Evolutionary conservation across 2,797 vertebrate genomes (phyloP).

Genomic region (Capromys pilorides): DNA sequence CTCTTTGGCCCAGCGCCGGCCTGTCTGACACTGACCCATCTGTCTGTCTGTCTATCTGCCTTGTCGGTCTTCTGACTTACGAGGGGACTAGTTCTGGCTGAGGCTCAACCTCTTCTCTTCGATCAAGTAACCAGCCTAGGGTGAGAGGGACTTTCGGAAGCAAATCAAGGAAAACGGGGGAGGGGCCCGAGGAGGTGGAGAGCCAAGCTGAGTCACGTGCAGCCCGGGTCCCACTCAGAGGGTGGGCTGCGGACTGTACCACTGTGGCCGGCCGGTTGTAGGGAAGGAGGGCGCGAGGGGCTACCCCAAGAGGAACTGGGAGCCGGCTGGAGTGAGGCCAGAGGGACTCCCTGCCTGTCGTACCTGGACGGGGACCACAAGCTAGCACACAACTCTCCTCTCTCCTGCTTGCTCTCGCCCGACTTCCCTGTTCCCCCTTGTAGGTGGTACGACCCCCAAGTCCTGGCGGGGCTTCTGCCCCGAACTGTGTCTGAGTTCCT

Average conservation of each 20-base stretch:
- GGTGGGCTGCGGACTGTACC: slow-evolving; percentile 81
- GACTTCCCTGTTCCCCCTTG: slow-evolving; percentile 40
- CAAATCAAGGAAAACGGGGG: slow-evolving; percentile 24
- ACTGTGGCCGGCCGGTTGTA: not conserved
- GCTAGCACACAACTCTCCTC: slow-evolving; percentile 28
- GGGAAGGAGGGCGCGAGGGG: not conserved
- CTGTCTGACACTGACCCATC: slow-evolving; percentile 79
- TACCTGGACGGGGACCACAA: slow-evolving; percentile 59
- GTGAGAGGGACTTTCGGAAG: not conserved
- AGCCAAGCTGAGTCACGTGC: slow-evolving; percentile 75
- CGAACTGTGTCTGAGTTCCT: slow-evolving; percentile 30
- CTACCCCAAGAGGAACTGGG: not conserved
- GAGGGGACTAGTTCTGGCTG: slow-evolving; percentile 24
- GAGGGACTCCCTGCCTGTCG: slow-evolving; percentile 51
- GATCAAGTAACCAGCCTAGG: slow-evolving; percentile 65
- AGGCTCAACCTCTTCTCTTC: slow-evolving; percentile 55
- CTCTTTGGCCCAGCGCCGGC: slow-evolving; percentile 62
- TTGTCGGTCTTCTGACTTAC: slow-evolving; percentile 42
- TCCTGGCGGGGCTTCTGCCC: not conserved
- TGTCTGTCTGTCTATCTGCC: slow-evolving; percentile 66
- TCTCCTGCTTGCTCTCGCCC: not conserved
- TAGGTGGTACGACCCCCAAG: slow-evolving; percentile 74
- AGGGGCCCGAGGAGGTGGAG: not conserved
- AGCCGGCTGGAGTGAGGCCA: not conserved
- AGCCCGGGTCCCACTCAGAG: slow-evolving; percentile 61